Evolutionary conservation across 64 coral and sea anemone genomes (phyloP).

Genomic region (Anthopleura sola): DNA sequence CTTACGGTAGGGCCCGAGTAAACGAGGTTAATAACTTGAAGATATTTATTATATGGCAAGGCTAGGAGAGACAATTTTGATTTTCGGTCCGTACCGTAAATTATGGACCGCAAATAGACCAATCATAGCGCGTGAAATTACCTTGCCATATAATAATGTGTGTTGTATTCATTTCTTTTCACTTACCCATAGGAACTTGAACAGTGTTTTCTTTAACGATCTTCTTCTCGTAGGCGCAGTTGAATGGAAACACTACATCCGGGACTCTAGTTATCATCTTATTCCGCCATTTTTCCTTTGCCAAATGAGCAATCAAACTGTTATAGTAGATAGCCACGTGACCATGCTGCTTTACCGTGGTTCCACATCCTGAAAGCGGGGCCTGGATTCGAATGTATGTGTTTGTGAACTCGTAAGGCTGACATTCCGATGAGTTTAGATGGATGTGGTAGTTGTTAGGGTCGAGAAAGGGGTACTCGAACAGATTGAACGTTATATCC

Average conservation of each 20-base stretch:
- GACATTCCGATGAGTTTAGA: neutral
- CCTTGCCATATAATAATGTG: too few relatives aligned
- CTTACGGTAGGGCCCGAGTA: too few relatives aligned
- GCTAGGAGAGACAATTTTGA: too few relatives aligned
- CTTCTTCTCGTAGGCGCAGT: neutral
- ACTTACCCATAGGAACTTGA: neutral
- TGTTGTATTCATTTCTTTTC: neutral
- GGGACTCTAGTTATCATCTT: neutral
- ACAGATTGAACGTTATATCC: neutral
- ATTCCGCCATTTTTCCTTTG: neutral
- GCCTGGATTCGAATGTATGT: neutral
- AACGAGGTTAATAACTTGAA: too few relatives aligned
- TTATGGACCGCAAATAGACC: too few relatives aligned
- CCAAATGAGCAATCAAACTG: neutral
- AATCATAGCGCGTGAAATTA: too few relatives aligned
- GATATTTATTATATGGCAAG: too few relatives aligned
- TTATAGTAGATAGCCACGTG: neutral
- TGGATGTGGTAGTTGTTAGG: neutral
- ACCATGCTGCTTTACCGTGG: neutral
- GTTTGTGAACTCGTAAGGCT: neutral
- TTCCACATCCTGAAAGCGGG: neutral
- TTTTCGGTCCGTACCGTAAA: too few relatives aligned
- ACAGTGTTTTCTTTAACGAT: neutral
- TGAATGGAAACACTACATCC: neutral
- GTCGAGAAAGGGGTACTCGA: neutral